Base-by-base conservation (phyloP, 2,113 vertebrate genomes). In the Brienomyrus brachyistius region DNA sequence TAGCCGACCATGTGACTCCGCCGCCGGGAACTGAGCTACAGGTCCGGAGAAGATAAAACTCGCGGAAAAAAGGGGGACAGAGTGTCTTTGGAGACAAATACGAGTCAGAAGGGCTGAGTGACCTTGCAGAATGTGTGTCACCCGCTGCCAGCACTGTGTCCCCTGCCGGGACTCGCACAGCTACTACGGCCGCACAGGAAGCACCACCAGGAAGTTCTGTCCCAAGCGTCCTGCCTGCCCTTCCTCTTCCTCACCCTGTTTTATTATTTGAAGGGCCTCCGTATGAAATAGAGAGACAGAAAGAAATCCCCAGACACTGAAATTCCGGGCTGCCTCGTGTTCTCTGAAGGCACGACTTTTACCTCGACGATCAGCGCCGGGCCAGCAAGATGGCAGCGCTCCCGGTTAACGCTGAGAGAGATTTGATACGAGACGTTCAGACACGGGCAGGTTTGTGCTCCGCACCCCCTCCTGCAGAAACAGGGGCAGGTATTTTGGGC, bases 61-160 rank as follows among this genome's bases (percentile, higher is more conserved):
- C 27, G 0, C 40, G 21, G 17, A 87, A 54, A 54, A 56, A 88
- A 52, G 15, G 56, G 87, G 87, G 52, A 54, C 87, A 88, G 40
- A 88, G 40, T n/a, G 56, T 66, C 87, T 88, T 59, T 47, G 19
- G 87, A 66, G 54, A 88, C 54, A n/a, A 66, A 21, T 19, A 8
- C 10, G 35, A 88, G 56, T 43, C 35, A 45, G 56, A 51, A 19
- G 43, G 87, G 87, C 87, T 40, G 87, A 66, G 27, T 40, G 35
- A 31, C 86, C 86, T 87, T 31, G 54, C 54, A 23, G 43, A 88
- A 88, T 45, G 50, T 88, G 87, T 54, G 87, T 66, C 87, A 88
- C 4, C 21, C 7, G 5, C 52, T 62, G 40, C 56, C 52, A 88
- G 51, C 48, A 1, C 48, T 7, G 15, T 35, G 51, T 35, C 48